Evolutionary conservation across 2,797 vertebrate genomes (phyloP), one percentile per base, ranked within the genome.

Genomic region (Coregonus ussuriensis): DNA sequence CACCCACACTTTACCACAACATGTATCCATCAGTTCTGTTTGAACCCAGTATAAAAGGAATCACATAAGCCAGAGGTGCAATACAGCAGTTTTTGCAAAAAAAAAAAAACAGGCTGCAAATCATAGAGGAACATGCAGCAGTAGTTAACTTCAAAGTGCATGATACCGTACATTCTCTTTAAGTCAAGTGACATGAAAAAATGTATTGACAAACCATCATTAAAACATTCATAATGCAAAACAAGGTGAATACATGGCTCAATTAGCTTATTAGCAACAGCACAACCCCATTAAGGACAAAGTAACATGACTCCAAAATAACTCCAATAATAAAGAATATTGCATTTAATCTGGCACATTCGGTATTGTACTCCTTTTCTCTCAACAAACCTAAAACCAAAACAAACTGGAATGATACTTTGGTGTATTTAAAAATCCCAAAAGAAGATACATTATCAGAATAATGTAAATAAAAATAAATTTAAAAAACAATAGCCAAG

Each of bases 151-250:
- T 13, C 77, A 75, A 52, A 21, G 41, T 25, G 59, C 59, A 41
- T 75, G n/a, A 69, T 7, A 63, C 29, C 4, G 21, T 52, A 74
- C 7, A 33, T 4, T 76, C 29, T 31, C 25, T 66, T 71, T 67
- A 62, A 77, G n/a, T 33, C 54, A 37, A 66, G 31, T 33, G 54
- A 62, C 74, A 71, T 77, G 63, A n/a, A 77, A 82, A 76, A 51
- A 52, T 35, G 0, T 16, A 66, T 6, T 7, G 47, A 29, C 47
- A 51, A 72, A 54, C 11, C 21, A 29, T 6, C 77, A 82, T 73
- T 47, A 0, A 47, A 53, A 72, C 25, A 63, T 71, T 54, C n/a
- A 33, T 21, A 14, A 68, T 67, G 25, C 16, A 51, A 54, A 65
- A 74, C 47, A 47, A 74, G 71, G 41, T 21, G 54, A 65, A 41